Base-by-base conservation (phyloP, 2,113 vertebrate genomes). In the Falco punctatus region DNA sequence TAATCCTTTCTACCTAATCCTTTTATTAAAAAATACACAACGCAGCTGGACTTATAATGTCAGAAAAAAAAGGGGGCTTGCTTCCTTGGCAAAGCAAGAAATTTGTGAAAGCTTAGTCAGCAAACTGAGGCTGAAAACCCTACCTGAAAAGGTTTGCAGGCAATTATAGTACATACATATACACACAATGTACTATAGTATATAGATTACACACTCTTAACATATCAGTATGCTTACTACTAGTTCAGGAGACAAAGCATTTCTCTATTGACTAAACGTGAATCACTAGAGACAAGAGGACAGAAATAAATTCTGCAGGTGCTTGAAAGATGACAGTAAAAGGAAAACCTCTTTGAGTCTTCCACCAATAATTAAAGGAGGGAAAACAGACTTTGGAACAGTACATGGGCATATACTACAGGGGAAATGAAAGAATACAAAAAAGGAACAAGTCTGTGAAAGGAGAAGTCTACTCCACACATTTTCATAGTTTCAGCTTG, bases 1-100 rank as follows among this genome's bases (percentile, higher is more conserved):
- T 92, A 96, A 96, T 96, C 75, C 80, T 94, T 95, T 67, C 94
- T 92, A 93, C 66, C 58, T 95, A 95, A 96, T 93, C 94, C 77
- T 83, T 95, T 94, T 81, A 92, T 96, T 97, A 95, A 75, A 92
- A 94, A 94, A 92, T 70, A 90, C 9, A 93, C 69, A 94, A 86
- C 48, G 65, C 86, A 96, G 74, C 54, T 93, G 82, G 81, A 96
- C 82, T 90, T 85, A 75, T 0, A 84, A 55, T 77, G 38, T 65
- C 62, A 89, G 80, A 82, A 92, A 93, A 87, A 82, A 87, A 82
- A 74, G 27, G 73, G 57, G 64, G 48, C 44, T 66, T 51, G 46
- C 81, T 82, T 80, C 86, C 51, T 61, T 51, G 74, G 73, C 72
- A 97, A 70, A 81, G 54, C 52, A 88, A 87, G 71, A 33, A 59